Percentiles rank a stretch among this genome's conserved stretches.
These are phyloP conservation scores for Rostratula benghalensis DNA, from an alignment of 2,113 vertebrate genomes.

Conservation along the genomic window DNA sequence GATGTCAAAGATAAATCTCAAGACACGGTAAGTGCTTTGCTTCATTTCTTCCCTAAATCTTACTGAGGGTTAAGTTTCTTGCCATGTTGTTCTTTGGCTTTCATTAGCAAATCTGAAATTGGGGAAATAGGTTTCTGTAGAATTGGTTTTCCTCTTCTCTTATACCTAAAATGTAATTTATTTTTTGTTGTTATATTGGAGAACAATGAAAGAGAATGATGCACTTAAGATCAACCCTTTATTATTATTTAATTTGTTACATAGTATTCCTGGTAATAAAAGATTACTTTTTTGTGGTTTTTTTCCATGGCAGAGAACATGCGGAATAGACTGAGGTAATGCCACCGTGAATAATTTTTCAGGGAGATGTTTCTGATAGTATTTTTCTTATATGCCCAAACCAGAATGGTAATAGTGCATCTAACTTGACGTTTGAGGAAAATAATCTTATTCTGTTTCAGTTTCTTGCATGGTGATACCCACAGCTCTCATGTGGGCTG, in stretches of 20 bases:
- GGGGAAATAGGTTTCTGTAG: not conserved
- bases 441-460: not conserved
- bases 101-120: not conserved
- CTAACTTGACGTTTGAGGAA: not conserved
- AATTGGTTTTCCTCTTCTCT: not conserved
- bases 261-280: not conserved
- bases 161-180: not conserved
- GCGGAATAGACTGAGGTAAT: not conserved
- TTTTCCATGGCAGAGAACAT: not conserved
- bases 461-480: not conserved
- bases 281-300: not conserved
- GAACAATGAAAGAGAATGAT: not conserved
- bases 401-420: not conserved
- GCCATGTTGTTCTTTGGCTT: not conserved
- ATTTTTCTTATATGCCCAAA: not conserved
- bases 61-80: not conserved
- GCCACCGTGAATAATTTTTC: not conserved
- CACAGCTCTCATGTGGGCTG: not conserved
- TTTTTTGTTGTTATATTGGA: not conserved
- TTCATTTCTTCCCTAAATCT: not conserved
- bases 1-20: slow-evolving; percentile 94
- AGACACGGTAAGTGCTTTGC: slow-evolving; percentile 86
- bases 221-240: not conserved
- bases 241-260: not conserved
- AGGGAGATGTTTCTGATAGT: slow-evolving; percentile 3